Conservation (phyloP, 2,797 vertebrate genomes). For the Anguilla marmorata region DNA sequence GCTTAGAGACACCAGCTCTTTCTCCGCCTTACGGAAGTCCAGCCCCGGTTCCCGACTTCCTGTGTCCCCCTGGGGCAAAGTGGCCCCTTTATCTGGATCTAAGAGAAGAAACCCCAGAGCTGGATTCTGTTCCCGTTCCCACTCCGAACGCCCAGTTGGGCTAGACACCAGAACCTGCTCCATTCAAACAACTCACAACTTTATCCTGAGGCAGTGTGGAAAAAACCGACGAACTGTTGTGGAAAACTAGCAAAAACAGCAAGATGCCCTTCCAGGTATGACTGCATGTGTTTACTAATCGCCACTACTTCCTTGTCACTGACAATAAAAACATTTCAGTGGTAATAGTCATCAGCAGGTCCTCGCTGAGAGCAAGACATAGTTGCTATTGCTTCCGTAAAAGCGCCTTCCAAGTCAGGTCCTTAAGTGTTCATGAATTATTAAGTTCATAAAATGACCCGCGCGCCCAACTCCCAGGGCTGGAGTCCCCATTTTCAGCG, state of each 20-base stretch:
- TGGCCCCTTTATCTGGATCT: constrained; percentile 61
- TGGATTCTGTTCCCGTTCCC: constrained; percentile 71
- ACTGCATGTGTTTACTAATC: neutral
- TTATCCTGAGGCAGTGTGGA: neutral
- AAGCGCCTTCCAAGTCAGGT: neutral
- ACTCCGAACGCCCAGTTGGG: constrained; percentile 70
- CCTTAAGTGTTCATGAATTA: neutral
- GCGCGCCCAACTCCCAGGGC: neutral
- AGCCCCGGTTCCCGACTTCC: constrained; percentile 61
- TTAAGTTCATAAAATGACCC: neutral
- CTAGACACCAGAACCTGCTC: constrained; percentile 70
- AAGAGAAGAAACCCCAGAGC: constrained; percentile 70
- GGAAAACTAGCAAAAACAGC: constrained; percentile 40
- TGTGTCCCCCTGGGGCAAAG: constrained; percentile 53
- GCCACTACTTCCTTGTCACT: neutral
- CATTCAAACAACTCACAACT: constrained; percentile 54
- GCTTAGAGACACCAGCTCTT: constrained; percentile 46
- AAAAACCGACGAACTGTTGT: neutral
- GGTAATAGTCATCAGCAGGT: neutral
- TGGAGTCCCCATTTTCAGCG: neutral
- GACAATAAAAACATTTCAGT: neutral
- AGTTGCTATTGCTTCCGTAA: neutral
- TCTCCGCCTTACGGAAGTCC: constrained; percentile 58
- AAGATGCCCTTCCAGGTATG: constrained; percentile 36
- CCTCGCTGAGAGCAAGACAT: neutral